Conservation (phyloP, 2,113 vertebrate genomes). For the Tachysurus vachellii region DNA sequence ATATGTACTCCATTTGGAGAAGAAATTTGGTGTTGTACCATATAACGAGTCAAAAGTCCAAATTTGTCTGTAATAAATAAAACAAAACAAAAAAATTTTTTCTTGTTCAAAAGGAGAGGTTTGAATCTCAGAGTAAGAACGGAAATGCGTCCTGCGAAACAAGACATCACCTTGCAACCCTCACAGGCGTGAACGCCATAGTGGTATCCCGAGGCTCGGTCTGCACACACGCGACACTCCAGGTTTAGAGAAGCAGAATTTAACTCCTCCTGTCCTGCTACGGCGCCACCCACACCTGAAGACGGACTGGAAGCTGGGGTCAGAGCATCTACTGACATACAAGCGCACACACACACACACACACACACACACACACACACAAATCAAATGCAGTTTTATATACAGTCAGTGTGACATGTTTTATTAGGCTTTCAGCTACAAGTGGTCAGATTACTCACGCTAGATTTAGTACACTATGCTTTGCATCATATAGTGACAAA, state of each 20-base stretch:
- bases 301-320: constrained; percentile 86
- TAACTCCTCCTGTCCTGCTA: constrained; percentile 73
- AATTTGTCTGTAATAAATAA: background rate
- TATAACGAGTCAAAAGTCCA: background rate
- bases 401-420: background rate
- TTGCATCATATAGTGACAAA: background rate
- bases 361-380: constrained; percentile 1
- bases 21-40: background rate
- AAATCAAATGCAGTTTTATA: background rate
- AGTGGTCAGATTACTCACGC: background rate
- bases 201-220: constrained; percentile 96
- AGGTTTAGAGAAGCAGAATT: constrained; percentile 76
- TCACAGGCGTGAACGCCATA: constrained; percentile 97
- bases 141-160: background rate
- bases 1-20: background rate
- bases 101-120: background rate
- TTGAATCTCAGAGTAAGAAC: background rate
- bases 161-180: constrained; percentile 90
- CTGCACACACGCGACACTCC: constrained; percentile 93
- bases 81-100: background rate
- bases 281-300: constrained; percentile 51
- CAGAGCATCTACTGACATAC: constrained; percentile 76
- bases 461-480: background rate
- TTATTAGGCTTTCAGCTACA: background rate
- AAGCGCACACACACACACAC: background rate